Conservation (phyloP, 1,140 invertebrate genomes). For the Danaus melanippus region DNA sequence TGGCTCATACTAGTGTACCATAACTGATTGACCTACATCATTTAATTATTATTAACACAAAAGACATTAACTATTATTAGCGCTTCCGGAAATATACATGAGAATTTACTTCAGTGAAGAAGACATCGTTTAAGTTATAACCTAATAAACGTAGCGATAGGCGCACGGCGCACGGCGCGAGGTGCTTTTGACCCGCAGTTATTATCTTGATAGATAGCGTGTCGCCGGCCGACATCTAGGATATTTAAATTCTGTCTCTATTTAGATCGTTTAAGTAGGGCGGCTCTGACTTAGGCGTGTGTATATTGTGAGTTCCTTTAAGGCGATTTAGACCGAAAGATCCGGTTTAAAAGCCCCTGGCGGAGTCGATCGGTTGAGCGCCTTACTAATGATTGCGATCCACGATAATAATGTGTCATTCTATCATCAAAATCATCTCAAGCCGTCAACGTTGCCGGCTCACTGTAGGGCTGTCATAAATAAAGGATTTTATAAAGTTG, state of each 20-base stretch:
- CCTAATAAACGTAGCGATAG: conserved; percentile 41
- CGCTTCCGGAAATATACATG: no score
- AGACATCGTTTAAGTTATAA: conserved; percentile 13
- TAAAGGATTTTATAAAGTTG: conserved; percentile 16
- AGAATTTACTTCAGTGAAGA: no score
- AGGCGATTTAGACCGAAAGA: conserved; percentile 49
- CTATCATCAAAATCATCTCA: background rate
- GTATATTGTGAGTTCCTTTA: conserved; percentile 44
- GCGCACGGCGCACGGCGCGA: conserved; percentile 25
- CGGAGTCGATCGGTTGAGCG: conserved; percentile 20
- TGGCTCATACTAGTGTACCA: no score
- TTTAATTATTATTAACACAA: no score
- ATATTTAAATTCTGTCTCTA: conserved; percentile 34
- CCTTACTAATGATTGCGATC: conserved; percentile 23
- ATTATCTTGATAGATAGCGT: conserved; percentile 45
- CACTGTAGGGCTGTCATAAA: no score
- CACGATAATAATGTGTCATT: conserved; percentile 14
- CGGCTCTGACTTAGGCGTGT: conserved; percentile 17
- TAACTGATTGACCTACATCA: no score
- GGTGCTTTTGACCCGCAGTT: conserved; percentile 45
- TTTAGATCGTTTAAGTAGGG: conserved; percentile 32
- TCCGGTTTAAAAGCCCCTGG: conserved; percentile 52
- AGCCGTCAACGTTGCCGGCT: no score
- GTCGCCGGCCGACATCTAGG: conserved; percentile 40
- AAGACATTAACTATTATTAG: no score